These are phyloP conservation scores for Bugula neritina DNA, from an alignment of 2,888 invertebrate genomes.

Conservation along the genomic window DNA sequence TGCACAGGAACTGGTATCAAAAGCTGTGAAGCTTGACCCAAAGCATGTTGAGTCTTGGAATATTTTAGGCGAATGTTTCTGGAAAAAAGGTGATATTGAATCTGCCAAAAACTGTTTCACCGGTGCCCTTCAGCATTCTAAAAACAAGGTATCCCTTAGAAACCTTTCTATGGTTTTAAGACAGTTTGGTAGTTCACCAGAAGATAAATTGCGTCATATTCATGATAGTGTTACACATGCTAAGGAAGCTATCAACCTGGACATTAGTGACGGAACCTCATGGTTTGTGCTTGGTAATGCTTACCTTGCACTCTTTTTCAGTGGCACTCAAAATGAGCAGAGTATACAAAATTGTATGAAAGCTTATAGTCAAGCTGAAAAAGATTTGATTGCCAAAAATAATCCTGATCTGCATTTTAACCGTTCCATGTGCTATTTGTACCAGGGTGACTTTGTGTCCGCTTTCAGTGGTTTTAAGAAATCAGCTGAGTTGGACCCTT, in stretches of 20 bases:
- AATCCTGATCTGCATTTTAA: constrained; percentile 78
- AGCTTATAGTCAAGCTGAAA: constrained; percentile 74
- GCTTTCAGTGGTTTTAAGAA: constrained; percentile 66
- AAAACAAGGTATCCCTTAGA: constrained; percentile 68
- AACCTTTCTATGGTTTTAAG: constrained; percentile 75
- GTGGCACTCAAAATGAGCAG: constrained; percentile 66
- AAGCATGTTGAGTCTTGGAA: constrained; percentile 78
- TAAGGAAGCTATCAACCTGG: constrained; percentile 73
- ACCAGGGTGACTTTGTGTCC: constrained; percentile 69
- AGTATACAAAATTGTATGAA: constrained; percentile 68
- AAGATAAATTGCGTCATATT: constrained; percentile 59
- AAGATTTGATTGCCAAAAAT: constrained; percentile 65
- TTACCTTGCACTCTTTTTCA: constrained; percentile 73
- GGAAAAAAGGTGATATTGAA: constrained; percentile 74
- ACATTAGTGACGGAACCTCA: constrained; percentile 71
- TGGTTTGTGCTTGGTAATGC: constrained; percentile 82
- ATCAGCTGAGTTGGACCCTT: constrained; percentile 68
- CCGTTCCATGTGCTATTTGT: constrained; percentile 73
- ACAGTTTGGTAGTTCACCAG: constrained; percentile 58
- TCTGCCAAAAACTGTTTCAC: constrained; percentile 78
- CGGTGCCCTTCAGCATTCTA: constrained; percentile 58
- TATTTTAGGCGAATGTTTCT: constrained; percentile 79
- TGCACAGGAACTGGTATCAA: constrained; percentile 70
- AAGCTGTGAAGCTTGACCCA: constrained; percentile 77
- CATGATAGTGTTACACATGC: constrained; percentile 70